Conservation (phyloP, 2,113 vertebrate species). For the Hippocampus guttulatus region DNA sequence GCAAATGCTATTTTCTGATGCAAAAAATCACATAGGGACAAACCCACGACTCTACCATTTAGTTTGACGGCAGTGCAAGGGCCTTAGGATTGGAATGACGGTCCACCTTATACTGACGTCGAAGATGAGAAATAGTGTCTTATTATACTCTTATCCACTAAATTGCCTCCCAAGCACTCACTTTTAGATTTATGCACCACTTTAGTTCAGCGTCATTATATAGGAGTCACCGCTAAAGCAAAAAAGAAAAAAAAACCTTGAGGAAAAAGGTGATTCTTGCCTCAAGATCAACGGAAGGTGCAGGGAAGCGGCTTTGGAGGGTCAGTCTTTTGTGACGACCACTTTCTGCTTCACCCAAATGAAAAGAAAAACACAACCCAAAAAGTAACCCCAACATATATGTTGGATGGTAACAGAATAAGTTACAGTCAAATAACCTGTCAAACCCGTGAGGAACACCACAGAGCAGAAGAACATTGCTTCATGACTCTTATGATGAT, state of each 20-base stretch:
- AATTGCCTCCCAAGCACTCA: constrained; percentile 7
- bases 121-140: constrained; percentile 1
- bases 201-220: neutral
- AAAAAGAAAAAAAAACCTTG: constrained; percentile 2
- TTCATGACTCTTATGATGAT: neutral
- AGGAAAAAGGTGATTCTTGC: neutral
- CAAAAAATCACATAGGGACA: neutral
- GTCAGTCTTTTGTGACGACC: neutral
- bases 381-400: neutral
- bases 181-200: constrained; percentile 2
- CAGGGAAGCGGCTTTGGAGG: neutral
- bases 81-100: neutral
- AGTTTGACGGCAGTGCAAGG: neutral
- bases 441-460: neutral
- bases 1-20: neutral
- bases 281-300: neutral
- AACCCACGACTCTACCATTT: no score
- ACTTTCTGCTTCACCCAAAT: neutral
- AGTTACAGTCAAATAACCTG: neutral
- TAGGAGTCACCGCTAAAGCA: neutral
- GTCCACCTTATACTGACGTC: neutral
- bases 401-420: neutral
- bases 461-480: neutral
- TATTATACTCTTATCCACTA: constrained; percentile 5
- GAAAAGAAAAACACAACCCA: neutral